These are phyloP conservation scores for Allacma fusca DNA, from an alignment of 2,888 invertebrate species.

Conservation along the genomic window DNA sequence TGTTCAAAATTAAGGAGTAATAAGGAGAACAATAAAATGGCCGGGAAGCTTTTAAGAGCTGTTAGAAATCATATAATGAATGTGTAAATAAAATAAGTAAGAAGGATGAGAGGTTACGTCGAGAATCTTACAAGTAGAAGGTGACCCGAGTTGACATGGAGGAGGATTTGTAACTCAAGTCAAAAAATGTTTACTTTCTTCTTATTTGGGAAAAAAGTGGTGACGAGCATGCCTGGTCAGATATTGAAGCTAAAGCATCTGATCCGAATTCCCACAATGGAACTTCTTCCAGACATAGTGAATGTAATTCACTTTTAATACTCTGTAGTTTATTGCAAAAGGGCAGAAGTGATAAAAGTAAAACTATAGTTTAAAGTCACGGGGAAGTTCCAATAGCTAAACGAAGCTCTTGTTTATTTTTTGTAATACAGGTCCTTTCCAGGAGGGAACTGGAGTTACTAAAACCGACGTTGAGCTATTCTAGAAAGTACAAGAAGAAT, in stretches of 20 bases:
- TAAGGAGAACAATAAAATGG: slow-evolving; percentile 28
- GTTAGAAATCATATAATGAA: slow-evolving; percentile 38
- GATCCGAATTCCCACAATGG: slow-evolving; percentile 6
- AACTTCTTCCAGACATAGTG: slow-evolving; percentile 35
- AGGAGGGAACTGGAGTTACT: slow-evolving; percentile 79
- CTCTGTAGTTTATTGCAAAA: not conserved
- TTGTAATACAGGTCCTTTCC: slow-evolving; percentile 66
- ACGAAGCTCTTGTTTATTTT: too few relatives aligned
- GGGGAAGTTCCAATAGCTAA: too few relatives aligned
- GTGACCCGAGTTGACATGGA: slow-evolving; percentile 48
- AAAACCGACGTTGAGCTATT: slow-evolving; percentile 87
- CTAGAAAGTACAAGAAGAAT: slow-evolving; percentile 79
- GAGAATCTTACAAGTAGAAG: slow-evolving; percentile 42
- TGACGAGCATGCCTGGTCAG: slow-evolving; percentile 49
- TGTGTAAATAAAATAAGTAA: slow-evolving; percentile 41
- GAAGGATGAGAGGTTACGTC: slow-evolving; percentile 14
- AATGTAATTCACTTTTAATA: not conserved
- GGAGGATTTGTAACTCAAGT: slow-evolving; percentile 60
- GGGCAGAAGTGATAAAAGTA: too few relatives aligned
- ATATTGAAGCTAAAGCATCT: slow-evolving; percentile 28
- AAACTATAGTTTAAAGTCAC: too few relatives aligned
- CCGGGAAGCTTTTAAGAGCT: slow-evolving; percentile 19
- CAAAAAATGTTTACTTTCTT: slow-evolving; percentile 55
- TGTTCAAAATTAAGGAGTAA: slow-evolving; percentile 31
- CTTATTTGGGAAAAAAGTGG: slow-evolving; percentile 42